Evolutionary conservation across 2,888 invertebrate genomes (phyloP).

Genomic region (Agrotis ipsilon): DNA sequence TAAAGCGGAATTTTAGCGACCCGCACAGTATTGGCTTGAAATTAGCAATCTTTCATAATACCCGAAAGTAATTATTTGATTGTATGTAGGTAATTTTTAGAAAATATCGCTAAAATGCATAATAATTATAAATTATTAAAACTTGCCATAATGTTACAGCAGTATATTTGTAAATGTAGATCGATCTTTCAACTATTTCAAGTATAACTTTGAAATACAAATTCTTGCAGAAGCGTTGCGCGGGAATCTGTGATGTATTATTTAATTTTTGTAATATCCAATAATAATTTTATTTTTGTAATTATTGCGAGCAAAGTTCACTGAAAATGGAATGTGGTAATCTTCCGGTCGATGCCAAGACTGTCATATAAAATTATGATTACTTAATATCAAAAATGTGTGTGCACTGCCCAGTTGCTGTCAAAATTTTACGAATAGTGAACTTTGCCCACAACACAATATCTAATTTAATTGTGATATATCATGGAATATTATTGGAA

Average conservation of each 20-base stretch:
- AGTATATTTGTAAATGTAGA: constrained; percentile 13
- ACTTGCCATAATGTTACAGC: constrained; percentile 48
- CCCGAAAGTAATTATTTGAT: constrained; percentile 35
- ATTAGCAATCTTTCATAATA: constrained; percentile 22
- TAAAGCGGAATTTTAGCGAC: constrained; percentile 23
- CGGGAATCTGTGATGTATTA: constrained; percentile 64
- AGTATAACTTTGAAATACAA: constrained; percentile 49
- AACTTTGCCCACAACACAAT: constrained; percentile 35
- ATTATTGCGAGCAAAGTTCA: constrained; percentile 25
- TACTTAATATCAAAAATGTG: constrained; percentile 11
- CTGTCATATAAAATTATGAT: constrained; percentile 22
- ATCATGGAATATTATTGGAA: constrained; percentile 51
- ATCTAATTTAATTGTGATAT: constrained; percentile 65
- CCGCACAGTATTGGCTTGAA: constrained; percentile 18
- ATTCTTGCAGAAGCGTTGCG: constrained; percentile 41
- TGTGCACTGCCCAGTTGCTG: constrained; percentile 24
- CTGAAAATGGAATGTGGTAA: constrained; percentile 1
- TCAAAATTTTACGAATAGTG: constrained; percentile 15
- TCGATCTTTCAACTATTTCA: constrained; percentile 38
- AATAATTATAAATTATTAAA: constrained; percentile 53
- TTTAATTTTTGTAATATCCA: constrained; percentile 50
- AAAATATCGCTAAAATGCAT: constrained; percentile 36
- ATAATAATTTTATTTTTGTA: constrained; percentile 46
- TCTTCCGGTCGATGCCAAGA: constrained; percentile 6
- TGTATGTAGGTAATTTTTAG: constrained; percentile 26